Conservation (phyloP, 2,113 vertebrate genomes). For the Rynchops niger region DNA sequence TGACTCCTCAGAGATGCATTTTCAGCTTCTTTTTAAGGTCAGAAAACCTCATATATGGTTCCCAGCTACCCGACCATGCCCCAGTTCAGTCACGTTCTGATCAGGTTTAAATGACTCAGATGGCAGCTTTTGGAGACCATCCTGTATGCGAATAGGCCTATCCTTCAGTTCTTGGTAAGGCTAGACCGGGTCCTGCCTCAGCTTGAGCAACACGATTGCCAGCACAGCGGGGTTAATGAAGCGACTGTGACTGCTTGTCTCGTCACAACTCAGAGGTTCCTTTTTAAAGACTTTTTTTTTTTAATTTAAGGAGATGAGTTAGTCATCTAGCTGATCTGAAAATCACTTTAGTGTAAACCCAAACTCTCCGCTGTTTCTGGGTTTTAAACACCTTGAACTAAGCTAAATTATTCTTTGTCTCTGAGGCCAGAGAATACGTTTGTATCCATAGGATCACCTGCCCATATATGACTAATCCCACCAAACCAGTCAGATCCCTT, state of each 20-base stretch:
- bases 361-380: background rate
- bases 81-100: background rate
- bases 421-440: background rate
- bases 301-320: background rate
- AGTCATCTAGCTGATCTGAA: background rate
- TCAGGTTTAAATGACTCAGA: background rate
- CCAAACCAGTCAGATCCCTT: background rate
- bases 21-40: background rate
- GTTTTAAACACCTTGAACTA: background rate
- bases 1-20: background rate
- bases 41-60: background rate
- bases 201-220: background rate
- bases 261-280: background rate
- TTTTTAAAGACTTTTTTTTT: background rate
- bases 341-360: background rate
- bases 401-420: background rate
- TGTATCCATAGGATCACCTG: background rate
- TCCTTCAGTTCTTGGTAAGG: background rate
- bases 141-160: background rate
- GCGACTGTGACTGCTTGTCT: background rate
- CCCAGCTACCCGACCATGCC: fast-evolving
- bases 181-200: background rate
- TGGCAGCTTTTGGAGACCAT: background rate
- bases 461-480: background rate
- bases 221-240: background rate